These are phyloP conservation scores for Macrosoma leucophasiata DNA, from an alignment of 2,888 invertebrate species.

Conservation along the genomic window DNA sequence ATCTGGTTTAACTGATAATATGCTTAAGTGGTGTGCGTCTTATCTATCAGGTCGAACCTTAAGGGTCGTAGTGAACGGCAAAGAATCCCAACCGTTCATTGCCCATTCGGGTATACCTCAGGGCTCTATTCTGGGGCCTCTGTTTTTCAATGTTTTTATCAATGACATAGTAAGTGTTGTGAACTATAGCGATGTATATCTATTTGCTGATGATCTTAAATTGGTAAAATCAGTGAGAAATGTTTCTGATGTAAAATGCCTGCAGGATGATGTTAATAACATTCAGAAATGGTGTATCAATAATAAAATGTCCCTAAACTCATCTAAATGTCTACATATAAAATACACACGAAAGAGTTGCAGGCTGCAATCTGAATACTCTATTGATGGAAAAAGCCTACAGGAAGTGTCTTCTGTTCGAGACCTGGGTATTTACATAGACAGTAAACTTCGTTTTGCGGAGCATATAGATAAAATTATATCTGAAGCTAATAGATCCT, in stretches of 20 bases:
- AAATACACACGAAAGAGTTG: slow-evolving; percentile 17
- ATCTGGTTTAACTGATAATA: slow-evolving; percentile 18
- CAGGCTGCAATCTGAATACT: neutral
- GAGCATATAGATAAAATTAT: too few relatives aligned
- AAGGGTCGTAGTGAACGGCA: slow-evolving; percentile 18
- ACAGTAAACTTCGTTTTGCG: too few relatives aligned
- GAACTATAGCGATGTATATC: slow-evolving; percentile 9
- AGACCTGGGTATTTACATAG: too few relatives aligned
- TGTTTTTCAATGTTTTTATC: slow-evolving; percentile 20
- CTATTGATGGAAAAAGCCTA: neutral
- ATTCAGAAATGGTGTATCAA: slow-evolving; percentile 14
- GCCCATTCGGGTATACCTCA: slow-evolving; percentile 23
- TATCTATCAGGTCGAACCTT: slow-evolving; percentile 19
- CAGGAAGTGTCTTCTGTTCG: too few relatives aligned
- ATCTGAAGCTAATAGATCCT: too few relatives aligned
- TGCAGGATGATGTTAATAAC: slow-evolving; percentile 20
- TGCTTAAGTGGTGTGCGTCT: slow-evolving; percentile 21
- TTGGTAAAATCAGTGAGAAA: slow-evolving; percentile 7
- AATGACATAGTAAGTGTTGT: slow-evolving; percentile 21
- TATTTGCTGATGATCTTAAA: slow-evolving; percentile 22
- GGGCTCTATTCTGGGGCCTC: slow-evolving; percentile 21
- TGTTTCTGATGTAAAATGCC: slow-evolving; percentile 7
- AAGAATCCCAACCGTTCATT: slow-evolving; percentile 5
- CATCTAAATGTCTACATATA: slow-evolving; percentile 18
- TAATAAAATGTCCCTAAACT: slow-evolving; percentile 16